Base-by-base conservation (phyloP, 1,140 invertebrate species). In the Drosophila insularis region DNA sequence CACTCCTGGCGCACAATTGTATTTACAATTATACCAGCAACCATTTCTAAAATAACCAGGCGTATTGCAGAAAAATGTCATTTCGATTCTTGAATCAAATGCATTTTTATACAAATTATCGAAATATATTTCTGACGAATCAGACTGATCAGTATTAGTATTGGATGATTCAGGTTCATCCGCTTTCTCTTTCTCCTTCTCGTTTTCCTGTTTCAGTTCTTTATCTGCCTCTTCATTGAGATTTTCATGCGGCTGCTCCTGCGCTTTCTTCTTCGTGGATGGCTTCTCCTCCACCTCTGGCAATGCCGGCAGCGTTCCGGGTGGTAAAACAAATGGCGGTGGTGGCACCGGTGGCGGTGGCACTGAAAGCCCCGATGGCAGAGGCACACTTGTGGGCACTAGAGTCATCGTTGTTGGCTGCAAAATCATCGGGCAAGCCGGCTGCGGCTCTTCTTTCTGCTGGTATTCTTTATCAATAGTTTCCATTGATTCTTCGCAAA, bases 21-120 rank as follows among this genome's bases (percentile, higher is more conserved):
- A 11, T n/a, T 64, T 50, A 1, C 11, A 27, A 11, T 64, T 64
- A 19, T 23, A 64, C 62, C 62, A 64, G 50, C 62, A 64, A 8
- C 62, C 62, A 21, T 64, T 23, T 6, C 50, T 21, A 8, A 17
- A 64, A 13, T n/a, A 64, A 4, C 62, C 62, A 0, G 14, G 13
- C 4, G 62, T 64, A 35, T 53, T 19, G 3, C 31, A 10, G 1
- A 63, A 63, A 14, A 35, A 7, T 1, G 19, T 13, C 43, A 21
- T 2, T 46, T 56, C 27, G 7, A 55, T 14, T 14, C 27, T 23
- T n/a, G 53, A 2, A 46, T 46, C 43, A 19, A 8, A 17, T 2
- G 6, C 2, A 19, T 17, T 10, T 19, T 46, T 46, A 3, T 10
- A 19, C 0, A 19, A 19, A 50, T n/a, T 50, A 21, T 50, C 4